These are phyloP conservation scores for Tetanocera ferruginea DNA, from an alignment of 2,888 invertebrate genomes.

Conservation along the genomic window DNA sequence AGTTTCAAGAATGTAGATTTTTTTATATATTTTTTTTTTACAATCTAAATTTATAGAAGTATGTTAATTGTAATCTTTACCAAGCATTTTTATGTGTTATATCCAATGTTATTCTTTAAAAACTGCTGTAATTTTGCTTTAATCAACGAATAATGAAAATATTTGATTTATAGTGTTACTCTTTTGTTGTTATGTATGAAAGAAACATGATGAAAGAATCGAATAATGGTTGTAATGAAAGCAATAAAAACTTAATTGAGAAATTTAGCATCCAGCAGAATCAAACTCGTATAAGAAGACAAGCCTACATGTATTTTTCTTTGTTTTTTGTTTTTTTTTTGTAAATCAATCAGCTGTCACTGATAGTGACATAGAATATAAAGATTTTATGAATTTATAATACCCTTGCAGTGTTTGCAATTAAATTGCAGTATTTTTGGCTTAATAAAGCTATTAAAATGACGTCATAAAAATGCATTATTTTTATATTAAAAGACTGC, in stretches of 20 bases:
- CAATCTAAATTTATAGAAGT: no score
- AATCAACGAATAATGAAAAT: no score
- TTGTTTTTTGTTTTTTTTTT: no score
- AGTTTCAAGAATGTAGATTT: no score
- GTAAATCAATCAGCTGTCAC: conserved; percentile 7
- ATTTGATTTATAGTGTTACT: no score
- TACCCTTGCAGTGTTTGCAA: background rate
- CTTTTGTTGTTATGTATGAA: no score
- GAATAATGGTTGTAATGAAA: background rate
- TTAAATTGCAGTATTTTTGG: background rate
- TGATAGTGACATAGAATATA: background rate
- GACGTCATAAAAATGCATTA: background rate
- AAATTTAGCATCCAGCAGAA: background rate
- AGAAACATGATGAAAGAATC: background rate
- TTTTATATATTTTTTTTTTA: no score
- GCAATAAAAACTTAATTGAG: conserved; percentile 13
- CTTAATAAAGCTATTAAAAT: background rate
- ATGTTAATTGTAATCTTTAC: no score
- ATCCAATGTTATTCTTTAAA: no score
- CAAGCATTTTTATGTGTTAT: no score
- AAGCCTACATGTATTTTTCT: background rate
- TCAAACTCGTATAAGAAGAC: background rate
- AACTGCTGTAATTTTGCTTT: no score
- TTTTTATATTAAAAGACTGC: conserved; percentile 4
- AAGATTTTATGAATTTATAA: conserved; percentile 26